These are phyloP conservation scores for Percina caprodes DNA, from an alignment of 2,113 vertebrate species.

Conservation along the genomic window DNA sequence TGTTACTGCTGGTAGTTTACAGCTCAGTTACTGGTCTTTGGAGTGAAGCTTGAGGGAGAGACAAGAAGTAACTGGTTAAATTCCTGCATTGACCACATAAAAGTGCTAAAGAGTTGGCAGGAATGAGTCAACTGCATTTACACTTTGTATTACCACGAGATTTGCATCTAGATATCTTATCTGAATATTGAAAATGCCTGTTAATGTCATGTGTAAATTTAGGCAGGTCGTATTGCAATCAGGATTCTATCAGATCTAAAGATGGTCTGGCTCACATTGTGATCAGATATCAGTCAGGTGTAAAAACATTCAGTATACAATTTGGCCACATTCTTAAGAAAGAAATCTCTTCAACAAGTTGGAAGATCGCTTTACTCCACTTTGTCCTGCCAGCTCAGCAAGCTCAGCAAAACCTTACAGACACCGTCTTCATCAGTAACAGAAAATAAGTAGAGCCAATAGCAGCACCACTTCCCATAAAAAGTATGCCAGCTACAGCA, in stretches of 20 bases:
- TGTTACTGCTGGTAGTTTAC: slow-evolving; percentile 46
- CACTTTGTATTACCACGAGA: neutral
- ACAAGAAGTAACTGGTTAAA: slow-evolving; percentile 1
- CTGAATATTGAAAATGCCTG: too few species aligned
- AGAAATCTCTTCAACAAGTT: neutral
- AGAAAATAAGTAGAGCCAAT: neutral
- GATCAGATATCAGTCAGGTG: neutral
- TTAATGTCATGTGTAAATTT: too few species aligned
- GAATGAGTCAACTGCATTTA: neutral
- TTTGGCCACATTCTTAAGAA: neutral
- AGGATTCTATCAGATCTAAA: too few species aligned
- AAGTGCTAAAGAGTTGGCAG: neutral
- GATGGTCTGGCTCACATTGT: neutral
- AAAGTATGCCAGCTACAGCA: neutral
- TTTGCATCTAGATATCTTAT: neutral
- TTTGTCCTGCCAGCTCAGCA: neutral
- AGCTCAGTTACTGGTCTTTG: slow-evolving; percentile 80
- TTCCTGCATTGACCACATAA: neutral
- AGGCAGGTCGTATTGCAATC: too few species aligned
- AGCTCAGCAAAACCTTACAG: neutral
- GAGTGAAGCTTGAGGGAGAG: slow-evolving; percentile 60
- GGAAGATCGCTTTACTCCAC: neutral
- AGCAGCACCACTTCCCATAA: neutral
- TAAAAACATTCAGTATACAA: neutral
- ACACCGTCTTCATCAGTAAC: neutral